Conservation (phyloP, 2,113 vertebrate species). For the Prunella fulvescens region DNA sequence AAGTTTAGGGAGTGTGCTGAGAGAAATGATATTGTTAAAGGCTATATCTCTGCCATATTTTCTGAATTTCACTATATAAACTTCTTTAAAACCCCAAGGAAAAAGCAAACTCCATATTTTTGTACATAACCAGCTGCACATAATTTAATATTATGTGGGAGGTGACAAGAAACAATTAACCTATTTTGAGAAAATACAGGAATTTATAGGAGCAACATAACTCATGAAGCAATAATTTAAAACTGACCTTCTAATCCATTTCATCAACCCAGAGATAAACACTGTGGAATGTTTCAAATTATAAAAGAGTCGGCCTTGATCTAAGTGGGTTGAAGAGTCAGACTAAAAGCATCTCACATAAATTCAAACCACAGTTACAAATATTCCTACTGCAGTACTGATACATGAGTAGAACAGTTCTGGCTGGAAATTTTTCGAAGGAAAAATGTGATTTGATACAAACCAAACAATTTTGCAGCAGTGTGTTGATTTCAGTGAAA, state of each 20-base stretch:
- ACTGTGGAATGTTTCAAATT: constrained; percentile 30
- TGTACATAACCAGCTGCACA: neutral
- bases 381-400: neutral
- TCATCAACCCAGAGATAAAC: constrained; percentile 24
- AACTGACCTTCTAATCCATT: constrained; percentile 13
- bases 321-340: constrained; percentile 24
- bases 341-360: constrained; percentile 20
- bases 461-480: neutral
- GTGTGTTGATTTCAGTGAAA: neutral
- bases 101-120: neutral
- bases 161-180: constrained; percentile 22
- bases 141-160: constrained; percentile 2
- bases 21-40: neutral
- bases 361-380: constrained; percentile 27
- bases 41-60: neutral
- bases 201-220: neutral
- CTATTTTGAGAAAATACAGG: neutral
- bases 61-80: neutral
- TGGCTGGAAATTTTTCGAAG: neutral
- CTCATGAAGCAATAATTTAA: constrained; percentile 10
- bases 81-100: neutral
- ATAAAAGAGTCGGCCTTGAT: neutral
- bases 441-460: neutral
- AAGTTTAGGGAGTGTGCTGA: neutral
- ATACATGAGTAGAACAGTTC: neutral